Conservation (phyloP, 2,113 vertebrate genomes). For the Rhinopomastus cyanomelas region DNA sequence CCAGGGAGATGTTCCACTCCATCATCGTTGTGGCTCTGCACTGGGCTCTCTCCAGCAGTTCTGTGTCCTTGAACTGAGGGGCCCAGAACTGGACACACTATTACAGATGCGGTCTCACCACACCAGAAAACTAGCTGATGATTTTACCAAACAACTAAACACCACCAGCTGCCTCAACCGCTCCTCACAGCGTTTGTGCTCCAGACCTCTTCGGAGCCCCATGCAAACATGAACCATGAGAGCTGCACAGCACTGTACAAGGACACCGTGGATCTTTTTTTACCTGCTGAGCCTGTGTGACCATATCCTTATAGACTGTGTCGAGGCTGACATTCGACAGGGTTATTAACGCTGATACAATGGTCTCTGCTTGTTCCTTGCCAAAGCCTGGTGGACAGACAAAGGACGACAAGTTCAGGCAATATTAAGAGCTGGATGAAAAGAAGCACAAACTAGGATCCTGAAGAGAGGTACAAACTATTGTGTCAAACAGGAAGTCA, state of each 20-base stretch:
- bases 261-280: accelerated
- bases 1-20: too few species aligned
- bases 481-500: background rate
- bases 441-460: background rate
- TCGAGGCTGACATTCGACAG: conserved; percentile 89
- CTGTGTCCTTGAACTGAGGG: too few species aligned
- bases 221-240: accelerated
- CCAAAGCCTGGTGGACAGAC: conserved; percentile 81
- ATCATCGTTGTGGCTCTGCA: too few species aligned
- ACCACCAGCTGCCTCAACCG: too few species aligned
- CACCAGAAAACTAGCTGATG: too few species aligned
- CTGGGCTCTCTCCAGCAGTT: too few species aligned
- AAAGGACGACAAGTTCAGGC: background rate
- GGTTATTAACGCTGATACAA: conserved; percentile 82
- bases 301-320: conserved; percentile 95
- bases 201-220: too few species aligned
- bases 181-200: too few species aligned
- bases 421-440: background rate
- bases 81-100: too few species aligned
- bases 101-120: too few species aligned
- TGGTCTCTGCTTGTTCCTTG: conserved; percentile 88
- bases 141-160: too few species aligned
- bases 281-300: conserved; percentile 95
- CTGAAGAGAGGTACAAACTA: background rate
- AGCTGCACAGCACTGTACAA: accelerated